Evolutionary conservation across 2,797 vertebrate species (phyloP).

Genomic region (Sus cebifrons): DNA sequence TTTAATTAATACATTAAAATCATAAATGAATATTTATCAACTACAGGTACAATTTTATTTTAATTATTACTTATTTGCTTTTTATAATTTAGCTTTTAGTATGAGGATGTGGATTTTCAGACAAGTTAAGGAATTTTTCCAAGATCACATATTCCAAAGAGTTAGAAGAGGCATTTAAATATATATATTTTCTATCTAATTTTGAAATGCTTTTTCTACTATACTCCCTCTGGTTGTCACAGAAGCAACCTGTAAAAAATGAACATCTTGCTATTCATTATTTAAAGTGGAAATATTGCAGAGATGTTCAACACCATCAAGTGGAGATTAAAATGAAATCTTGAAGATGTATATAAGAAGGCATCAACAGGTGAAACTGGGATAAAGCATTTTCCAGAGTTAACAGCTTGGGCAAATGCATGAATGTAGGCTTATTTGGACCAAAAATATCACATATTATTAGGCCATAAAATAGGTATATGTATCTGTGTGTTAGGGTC

Average conservation of each 20-base stretch:
- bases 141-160: background rate
- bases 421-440: background rate
- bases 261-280: background rate
- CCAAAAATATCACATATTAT: background rate
- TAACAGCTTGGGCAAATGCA: background rate
- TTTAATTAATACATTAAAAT: background rate
- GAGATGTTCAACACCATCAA: background rate
- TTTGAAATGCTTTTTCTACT: background rate
- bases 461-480: background rate
- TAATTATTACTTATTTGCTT: background rate
- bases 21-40: background rate
- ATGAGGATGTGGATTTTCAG: background rate
- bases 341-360: background rate
- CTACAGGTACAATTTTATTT: background rate
- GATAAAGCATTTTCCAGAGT: background rate
- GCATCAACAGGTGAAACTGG: background rate
- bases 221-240: background rate
- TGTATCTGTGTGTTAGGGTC: background rate
- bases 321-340: background rate
- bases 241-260: background rate
- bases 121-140: background rate
- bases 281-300: background rate
- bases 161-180: background rate
- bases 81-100: background rate
- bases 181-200: background rate